Percentiles rank a stretch among this genome's conserved stretches.
These are phyloP conservation scores for Carcina quercana DNA, from an alignment of 2,888 invertebrate species.

Conservation along the genomic window DNA sequence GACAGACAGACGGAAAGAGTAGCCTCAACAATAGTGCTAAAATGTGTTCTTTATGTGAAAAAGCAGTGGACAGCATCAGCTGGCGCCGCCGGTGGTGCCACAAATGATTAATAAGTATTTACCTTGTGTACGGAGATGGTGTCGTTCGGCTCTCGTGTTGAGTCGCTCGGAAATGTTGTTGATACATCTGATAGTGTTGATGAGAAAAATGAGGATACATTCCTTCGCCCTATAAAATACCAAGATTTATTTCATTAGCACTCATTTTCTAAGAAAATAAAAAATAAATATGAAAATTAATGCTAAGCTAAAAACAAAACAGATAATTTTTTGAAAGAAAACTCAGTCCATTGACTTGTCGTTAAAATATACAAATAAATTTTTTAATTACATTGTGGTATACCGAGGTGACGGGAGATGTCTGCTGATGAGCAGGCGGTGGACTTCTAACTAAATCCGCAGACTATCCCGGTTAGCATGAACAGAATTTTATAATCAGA, in stretches of 20 bases:
- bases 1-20: no score
- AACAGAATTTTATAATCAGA: constrained; percentile 41
- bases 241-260: neutral
- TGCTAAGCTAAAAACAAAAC: neutral
- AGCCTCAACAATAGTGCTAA: no score
- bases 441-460: constrained; percentile 81
- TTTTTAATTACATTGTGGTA: constrained; percentile 46
- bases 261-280: neutral
- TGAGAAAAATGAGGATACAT: constrained; percentile 69
- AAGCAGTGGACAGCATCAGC: no score
- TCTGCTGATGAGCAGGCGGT: constrained; percentile 90
- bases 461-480: constrained; percentile 74
- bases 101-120: no score
- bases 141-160: constrained; percentile 61
- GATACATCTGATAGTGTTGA: constrained; percentile 69
- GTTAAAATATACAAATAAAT: no score
- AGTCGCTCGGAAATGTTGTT: constrained; percentile 66
- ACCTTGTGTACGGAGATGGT: constrained; percentile 60
- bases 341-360: no score
- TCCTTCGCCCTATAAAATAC: constrained; percentile 55
- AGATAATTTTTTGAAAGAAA: no score
- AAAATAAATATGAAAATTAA: neutral
- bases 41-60: no score
- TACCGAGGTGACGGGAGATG: constrained; percentile 82
- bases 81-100: no score